Evolutionary conservation across 2,888 invertebrate species (phyloP).

Genomic region (Mythimna ferrago): DNA sequence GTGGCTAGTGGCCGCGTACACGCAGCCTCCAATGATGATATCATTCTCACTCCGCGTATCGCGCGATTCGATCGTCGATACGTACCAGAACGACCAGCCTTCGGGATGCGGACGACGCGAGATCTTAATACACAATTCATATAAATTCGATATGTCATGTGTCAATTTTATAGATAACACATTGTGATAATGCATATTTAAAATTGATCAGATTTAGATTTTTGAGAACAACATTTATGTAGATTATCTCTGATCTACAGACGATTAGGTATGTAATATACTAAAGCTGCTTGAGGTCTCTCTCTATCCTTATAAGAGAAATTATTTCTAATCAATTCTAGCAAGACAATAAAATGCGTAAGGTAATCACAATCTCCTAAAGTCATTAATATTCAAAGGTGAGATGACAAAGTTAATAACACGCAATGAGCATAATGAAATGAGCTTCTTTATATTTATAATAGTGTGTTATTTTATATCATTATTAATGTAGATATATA

Average conservation of each 20-base stretch:
- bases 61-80: slow-evolving; percentile 81
- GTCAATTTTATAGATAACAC: slow-evolving; percentile 79
- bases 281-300: not conserved
- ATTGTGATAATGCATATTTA: slow-evolving; percentile 65
- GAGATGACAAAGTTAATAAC: slow-evolving; percentile 70
- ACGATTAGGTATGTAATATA: not conserved
- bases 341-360: slow-evolving; percentile 22
- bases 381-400: slow-evolving; percentile 66
- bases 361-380: slow-evolving; percentile 54
- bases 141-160: slow-evolving; percentile 80
- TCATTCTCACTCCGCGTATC: slow-evolving; percentile 77
- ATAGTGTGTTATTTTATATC: slow-evolving; percentile 58
- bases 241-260: slow-evolving; percentile 1
- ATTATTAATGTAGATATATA: slow-evolving; percentile 69
- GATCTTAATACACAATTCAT: slow-evolving; percentile 78
- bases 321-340: slow-evolving; percentile 33
- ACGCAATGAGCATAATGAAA: slow-evolving; percentile 71
- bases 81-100: slow-evolving; percentile 59
- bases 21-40: slow-evolving; percentile 75
- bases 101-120: slow-evolving; percentile 71
- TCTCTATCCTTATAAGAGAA: not conserved
- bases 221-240: not conserved
- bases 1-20: slow-evolving; percentile 67
- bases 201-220: slow-evolving; percentile 44
- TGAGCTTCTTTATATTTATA: slow-evolving; percentile 67